Evolutionary conservation across 2,113 vertebrate species (phyloP).

Genomic region (Numenius arquata): DNA sequence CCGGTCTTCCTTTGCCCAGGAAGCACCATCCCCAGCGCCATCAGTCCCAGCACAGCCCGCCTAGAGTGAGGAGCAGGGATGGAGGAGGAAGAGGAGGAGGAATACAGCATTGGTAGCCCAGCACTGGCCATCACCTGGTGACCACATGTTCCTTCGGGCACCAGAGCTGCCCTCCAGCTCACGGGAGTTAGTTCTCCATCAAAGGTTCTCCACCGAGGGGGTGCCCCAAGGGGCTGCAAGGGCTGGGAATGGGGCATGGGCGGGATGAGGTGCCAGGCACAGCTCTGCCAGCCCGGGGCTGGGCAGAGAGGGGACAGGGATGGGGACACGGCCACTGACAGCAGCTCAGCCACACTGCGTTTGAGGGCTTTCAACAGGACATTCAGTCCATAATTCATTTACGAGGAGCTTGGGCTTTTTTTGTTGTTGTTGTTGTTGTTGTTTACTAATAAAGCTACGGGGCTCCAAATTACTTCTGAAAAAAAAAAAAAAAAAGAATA

Average conservation of each 20-base stretch:
- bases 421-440: not conserved
- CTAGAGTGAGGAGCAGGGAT: not conserved
- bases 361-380: not conserved
- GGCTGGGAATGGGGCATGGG: not conserved
- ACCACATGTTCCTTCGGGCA: not conserved
- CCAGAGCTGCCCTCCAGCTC: not conserved
- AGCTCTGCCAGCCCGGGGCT: not conserved
- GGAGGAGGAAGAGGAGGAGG: not conserved
- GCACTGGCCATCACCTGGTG: not conserved
- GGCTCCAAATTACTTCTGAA: not conserved
- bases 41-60: rapidly evolving
- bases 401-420: not conserved
- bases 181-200: rapidly evolving
- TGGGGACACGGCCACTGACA: not conserved
- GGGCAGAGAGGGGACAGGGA: not conserved
- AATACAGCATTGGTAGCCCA: too few relatives aligned
- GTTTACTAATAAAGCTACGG: not conserved
- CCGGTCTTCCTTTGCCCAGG: not conserved
- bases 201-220: not conserved
- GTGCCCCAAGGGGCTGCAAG: not conserved
- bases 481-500: not conserved
- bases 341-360: not conserved
- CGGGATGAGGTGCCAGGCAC: rapidly evolving
- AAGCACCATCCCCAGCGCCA: not conserved
- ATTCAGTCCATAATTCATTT: not conserved